A percentile compares a stretch with the other conserved stretches of the same genome.
phyloP scores from a whole-genome alignment of 2,797 vertebrate genomes.

The Megaceryle alcyon region DNA sequence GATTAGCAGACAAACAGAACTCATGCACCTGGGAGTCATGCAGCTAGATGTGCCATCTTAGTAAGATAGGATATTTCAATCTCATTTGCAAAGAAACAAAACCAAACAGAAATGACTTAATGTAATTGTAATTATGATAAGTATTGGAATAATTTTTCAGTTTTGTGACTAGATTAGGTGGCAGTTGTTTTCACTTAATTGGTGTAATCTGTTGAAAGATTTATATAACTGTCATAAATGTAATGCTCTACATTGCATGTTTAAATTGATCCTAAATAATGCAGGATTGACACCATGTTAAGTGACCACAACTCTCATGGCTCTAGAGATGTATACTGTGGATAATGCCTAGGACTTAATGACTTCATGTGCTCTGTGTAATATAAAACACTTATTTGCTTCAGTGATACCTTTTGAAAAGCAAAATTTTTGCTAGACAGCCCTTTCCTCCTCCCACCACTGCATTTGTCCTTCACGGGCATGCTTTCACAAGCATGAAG shows the following conservation, averaged over 20 bases:
- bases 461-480: neutral
- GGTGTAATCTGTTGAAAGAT: slow-evolving; percentile 54
- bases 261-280: slow-evolving; percentile 26
- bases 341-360: neutral
- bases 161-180: slow-evolving; percentile 51
- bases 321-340: neutral
- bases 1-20: slow-evolving; percentile 78
- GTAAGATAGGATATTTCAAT: slow-evolving; percentile 55
- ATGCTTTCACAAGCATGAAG: neutral
- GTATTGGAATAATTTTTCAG: slow-evolving; percentile 48
- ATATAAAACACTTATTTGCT: neutral
- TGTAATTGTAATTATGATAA: slow-evolving; percentile 61
- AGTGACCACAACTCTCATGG: neutral
- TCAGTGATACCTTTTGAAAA: neutral
- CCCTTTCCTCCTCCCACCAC: neutral
- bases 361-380: neutral
- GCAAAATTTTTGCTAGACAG: neutral
- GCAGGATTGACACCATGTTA: neutral
- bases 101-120: slow-evolving; percentile 55
- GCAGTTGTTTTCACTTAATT: slow-evolving; percentile 46
- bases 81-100: slow-evolving; percentile 70
- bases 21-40: slow-evolving; percentile 77
- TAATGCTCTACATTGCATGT: neutral
- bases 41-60: slow-evolving; percentile 57
- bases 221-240: slow-evolving; percentile 1